These are phyloP conservation scores for Porites australiensis DNA, from an alignment of 64 coral and sea anemone genomes.

Conservation along the genomic window DNA sequence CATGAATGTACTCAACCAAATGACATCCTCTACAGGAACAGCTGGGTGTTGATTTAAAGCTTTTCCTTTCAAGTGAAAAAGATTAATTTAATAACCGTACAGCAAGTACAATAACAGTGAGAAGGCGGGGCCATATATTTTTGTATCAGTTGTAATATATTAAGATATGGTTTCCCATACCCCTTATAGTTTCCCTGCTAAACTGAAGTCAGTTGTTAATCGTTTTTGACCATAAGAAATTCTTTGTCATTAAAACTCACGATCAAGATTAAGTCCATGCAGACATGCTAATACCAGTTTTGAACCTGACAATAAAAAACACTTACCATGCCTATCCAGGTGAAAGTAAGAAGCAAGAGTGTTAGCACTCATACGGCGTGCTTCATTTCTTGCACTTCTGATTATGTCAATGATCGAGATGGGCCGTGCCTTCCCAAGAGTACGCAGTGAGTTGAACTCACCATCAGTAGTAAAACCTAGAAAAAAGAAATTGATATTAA, in stretches of 20 bases:
- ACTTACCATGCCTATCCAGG: background rate
- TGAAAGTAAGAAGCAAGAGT: background rate
- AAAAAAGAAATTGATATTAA: background rate
- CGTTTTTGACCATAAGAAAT: no score
- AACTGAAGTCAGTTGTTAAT: no score
- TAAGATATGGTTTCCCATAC: no score
- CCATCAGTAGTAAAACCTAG: background rate
- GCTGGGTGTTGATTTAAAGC: background rate
- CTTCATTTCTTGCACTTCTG: background rate
- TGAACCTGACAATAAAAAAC: background rate
- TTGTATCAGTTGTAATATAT: no score
- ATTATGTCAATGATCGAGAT: background rate
- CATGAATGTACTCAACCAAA: background rate
- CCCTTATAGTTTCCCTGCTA: no score
- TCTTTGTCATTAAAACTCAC: no score
- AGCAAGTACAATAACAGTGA: no score
- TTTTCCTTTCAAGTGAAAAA: background rate
- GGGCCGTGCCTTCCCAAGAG: background rate
- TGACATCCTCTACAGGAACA: background rate
- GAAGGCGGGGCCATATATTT: no score
- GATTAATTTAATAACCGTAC: no score
- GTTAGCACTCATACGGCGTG: background rate
- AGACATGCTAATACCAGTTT: no score
- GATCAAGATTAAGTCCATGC: no score
- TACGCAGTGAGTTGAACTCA: background rate